These are phyloP conservation scores for Pteropus alecto DNA, from an alignment of 2,113 vertebrate genomes.

Conservation along the genomic window DNA sequence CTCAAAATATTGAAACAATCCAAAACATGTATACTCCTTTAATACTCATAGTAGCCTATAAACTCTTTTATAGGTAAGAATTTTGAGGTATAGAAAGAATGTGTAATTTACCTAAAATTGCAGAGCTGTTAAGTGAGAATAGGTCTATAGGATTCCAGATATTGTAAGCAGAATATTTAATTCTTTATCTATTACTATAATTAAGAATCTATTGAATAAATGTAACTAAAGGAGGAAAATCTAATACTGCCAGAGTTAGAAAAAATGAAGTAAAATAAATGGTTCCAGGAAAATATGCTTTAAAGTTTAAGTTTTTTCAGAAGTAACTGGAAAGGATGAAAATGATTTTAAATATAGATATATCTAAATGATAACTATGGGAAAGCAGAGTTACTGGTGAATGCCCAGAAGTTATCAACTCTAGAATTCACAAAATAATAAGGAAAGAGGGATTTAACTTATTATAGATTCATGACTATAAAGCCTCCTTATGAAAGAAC, in stretches of 20 bases:
- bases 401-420: background rate
- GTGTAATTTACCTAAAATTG: background rate
- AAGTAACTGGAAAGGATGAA: background rate
- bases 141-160: background rate
- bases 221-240: background rate
- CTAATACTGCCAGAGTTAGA: background rate
- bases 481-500: background rate
- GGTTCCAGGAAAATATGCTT: background rate
- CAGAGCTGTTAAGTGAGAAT: background rate
- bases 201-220: background rate
- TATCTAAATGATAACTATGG: background rate
- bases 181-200: background rate
- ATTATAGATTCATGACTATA: background rate
- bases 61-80: background rate
- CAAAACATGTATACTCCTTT: background rate
- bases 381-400: background rate
- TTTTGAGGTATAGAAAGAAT: background rate
- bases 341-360: background rate
- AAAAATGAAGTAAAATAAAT: constrained; percentile 15
- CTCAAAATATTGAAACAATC: background rate
- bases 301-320: background rate
- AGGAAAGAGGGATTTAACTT: background rate
- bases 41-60: background rate
- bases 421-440: background rate
- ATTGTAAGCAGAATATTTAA: background rate